Conservation (phyloP, 2,797 vertebrate species). For the Aldrovandia affinis region DNA sequence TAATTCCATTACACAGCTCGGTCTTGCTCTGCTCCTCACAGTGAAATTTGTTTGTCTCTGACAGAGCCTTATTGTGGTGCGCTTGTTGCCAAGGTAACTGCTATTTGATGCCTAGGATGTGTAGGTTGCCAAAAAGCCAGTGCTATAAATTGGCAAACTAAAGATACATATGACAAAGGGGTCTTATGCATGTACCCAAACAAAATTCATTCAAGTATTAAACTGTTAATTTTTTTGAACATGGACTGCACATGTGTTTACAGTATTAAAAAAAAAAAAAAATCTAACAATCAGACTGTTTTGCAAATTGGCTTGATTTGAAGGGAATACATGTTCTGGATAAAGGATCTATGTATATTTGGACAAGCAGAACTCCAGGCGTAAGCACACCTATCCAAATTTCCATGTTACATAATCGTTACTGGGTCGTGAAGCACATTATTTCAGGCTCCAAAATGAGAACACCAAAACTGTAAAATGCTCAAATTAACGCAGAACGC, state of each 20-base stretch:
- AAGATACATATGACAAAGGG: constrained; percentile 55
- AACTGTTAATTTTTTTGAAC: constrained; percentile 36
- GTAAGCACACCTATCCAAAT: constrained; percentile 52
- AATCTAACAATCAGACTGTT: constrained; percentile 40
- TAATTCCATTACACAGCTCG: constrained; percentile 65
- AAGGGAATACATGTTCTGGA: constrained; percentile 60
- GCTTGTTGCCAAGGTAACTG: constrained; percentile 78
- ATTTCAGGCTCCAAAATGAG: constrained; percentile 44
- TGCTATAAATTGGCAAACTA: constrained; percentile 66
- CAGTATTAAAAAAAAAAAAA: too few species aligned
- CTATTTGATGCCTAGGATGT: constrained; percentile 75
- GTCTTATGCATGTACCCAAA: constrained; percentile 53
- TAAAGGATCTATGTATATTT: constrained; percentile 61
- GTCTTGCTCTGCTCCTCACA: constrained; percentile 56
- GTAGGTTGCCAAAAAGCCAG: constrained; percentile 70
- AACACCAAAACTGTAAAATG: constrained; percentile 30
- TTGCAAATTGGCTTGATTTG: constrained; percentile 43
- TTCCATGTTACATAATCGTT: constrained; percentile 58
- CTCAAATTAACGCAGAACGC: constrained; percentile 13
- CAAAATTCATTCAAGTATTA: constrained; percentile 53
- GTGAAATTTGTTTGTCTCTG: constrained; percentile 68
- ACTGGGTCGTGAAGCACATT: constrained; percentile 51
- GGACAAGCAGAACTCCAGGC: constrained; percentile 57
- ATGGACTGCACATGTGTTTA: constrained; percentile 45
- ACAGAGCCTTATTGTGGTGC: constrained; percentile 72